These are phyloP conservation scores for Drosophila rufa DNA, from an alignment of 1,140 invertebrate genomes.

Conservation along the genomic window DNA sequence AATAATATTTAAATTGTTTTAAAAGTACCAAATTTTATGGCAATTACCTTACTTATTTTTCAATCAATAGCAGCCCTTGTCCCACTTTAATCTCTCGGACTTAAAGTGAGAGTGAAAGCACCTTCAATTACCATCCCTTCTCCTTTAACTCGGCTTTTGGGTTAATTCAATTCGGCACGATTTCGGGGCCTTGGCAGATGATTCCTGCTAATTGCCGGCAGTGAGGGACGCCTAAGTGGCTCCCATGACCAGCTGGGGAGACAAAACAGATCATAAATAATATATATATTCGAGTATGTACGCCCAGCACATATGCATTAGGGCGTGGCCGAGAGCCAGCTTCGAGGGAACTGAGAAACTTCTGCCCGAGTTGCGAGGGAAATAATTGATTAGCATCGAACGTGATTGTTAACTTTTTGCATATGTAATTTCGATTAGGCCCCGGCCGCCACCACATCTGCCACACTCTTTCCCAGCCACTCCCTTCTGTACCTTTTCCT, in stretches of 20 bases:
- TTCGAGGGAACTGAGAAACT: constrained; percentile 31
- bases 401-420: constrained; percentile 84
- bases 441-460: constrained; percentile 3
- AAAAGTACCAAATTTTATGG: no score
- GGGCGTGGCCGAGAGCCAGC: constrained; percentile 26
- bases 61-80: no score
- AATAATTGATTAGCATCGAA: constrained; percentile 83
- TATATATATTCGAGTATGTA: constrained; percentile 36
- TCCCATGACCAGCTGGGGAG: constrained; percentile 34
- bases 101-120: constrained; percentile 3
- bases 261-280: constrained; percentile 77
- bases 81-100: background rate
- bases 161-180: constrained; percentile 43
- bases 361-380: constrained; percentile 52
- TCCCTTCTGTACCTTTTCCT: no score
- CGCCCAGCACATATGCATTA: constrained; percentile 65
- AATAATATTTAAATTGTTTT: no score
- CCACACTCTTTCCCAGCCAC: background rate
- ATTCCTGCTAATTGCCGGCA: constrained; percentile 44
- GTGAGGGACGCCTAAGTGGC: constrained; percentile 30
- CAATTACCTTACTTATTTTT: no score
- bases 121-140: constrained; percentile 16
- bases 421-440: constrained; percentile 79
- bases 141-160: constrained; percentile 8
- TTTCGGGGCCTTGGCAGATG: constrained; percentile 25